These are phyloP conservation scores for Crotalus tigris DNA, from an alignment of 2,113 vertebrate genomes.

Conservation along the genomic window DNA sequence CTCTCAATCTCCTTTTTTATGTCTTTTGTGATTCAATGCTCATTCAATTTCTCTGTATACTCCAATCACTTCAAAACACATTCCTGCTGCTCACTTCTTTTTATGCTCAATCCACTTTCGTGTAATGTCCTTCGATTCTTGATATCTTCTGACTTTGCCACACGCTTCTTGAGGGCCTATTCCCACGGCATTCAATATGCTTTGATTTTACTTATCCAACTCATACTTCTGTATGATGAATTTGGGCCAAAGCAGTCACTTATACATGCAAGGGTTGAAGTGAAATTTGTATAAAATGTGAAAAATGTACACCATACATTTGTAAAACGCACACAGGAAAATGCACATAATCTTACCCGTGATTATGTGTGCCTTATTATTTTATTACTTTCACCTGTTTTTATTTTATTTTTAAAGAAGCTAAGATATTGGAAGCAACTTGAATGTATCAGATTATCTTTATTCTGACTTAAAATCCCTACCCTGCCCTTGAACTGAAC, in stretches of 20 bases:
- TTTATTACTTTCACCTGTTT: background rate
- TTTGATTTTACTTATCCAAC: background rate
- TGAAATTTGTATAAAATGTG: background rate
- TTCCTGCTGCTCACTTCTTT: background rate
- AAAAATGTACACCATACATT: background rate
- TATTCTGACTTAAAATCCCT: background rate
- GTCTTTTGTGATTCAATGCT: background rate
- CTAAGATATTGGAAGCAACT: background rate
- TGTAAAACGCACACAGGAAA: background rate
- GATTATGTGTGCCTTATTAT: background rate
- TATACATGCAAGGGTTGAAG: background rate
- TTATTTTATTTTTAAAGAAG: background rate
- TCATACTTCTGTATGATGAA: background rate
- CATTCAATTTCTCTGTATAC: background rate
- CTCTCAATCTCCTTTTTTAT: background rate
- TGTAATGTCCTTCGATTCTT: background rate
- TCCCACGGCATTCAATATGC: background rate
- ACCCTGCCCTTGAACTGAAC: background rate
- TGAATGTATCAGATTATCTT: background rate
- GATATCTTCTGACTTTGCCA: background rate
- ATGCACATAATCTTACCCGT: background rate
- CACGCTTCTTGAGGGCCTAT: background rate
- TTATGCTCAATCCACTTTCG: background rate
- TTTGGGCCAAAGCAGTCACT: background rate
- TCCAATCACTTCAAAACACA: background rate